Conservation (phyloP, 2,113 vertebrate species). For the Crotophaga sulcirostris region DNA sequence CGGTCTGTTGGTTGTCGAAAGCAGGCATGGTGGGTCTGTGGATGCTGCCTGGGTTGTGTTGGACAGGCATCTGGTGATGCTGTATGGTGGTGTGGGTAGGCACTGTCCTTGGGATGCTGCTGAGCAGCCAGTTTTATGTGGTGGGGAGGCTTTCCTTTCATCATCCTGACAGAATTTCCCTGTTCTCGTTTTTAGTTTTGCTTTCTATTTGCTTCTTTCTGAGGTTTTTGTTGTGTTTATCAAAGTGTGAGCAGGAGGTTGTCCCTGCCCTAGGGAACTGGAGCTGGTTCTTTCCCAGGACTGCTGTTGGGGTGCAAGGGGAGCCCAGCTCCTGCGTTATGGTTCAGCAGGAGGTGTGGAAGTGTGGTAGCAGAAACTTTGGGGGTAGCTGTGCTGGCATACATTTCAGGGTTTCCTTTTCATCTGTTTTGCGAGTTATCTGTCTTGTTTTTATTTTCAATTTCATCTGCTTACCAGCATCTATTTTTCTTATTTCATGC, state of each 20-base stretch:
- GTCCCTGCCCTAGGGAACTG: too few species aligned
- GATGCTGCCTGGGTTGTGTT: too few species aligned
- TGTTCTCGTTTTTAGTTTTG: constrained; percentile 14
- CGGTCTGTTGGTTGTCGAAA: neutral
- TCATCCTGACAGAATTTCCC: neutral
- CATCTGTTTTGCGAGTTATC: fast-evolving
- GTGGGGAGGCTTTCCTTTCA: neutral
- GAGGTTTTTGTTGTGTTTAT: neutral
- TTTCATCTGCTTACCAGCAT: neutral
- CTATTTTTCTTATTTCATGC: neutral
- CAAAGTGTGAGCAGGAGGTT: neutral
- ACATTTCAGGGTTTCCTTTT: neutral
- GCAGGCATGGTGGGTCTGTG: neutral
- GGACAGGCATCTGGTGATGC: neutral
- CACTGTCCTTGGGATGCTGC: neutral
- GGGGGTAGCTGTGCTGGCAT: fast-evolving
- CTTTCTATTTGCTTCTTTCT: neutral
- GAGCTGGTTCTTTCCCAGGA: neutral
- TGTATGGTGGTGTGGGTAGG: too few species aligned
- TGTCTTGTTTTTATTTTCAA: neutral
- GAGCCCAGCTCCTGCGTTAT: fast-evolving
- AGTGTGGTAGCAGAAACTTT: fast-evolving
- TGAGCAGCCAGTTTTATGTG: fast-evolving
- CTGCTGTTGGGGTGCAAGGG: fast-evolving
- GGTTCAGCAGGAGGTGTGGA: neutral